Conservation (phyloP, 2,113 vertebrate genomes). For the Alligator mississippiensis region DNA sequence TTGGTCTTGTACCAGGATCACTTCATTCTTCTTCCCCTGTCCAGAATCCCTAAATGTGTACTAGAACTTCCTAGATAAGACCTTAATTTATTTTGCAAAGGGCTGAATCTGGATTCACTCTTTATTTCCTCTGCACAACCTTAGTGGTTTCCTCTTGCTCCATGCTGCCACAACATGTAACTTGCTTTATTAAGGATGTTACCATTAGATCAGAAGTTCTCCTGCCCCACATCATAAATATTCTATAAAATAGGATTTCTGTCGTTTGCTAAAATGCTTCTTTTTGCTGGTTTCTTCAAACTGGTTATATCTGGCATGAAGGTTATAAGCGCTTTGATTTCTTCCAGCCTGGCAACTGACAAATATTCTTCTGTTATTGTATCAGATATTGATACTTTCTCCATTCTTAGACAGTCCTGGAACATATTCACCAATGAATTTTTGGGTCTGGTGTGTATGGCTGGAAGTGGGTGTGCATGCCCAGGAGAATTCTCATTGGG, state of each 20-base stretch:
- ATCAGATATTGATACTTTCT: not conserved
- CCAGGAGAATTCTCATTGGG: too few species aligned
- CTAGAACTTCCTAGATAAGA: not conserved
- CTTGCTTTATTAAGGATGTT: not conserved
- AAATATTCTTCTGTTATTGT: not conserved
- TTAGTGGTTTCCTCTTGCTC: not conserved
- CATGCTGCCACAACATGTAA: not conserved
- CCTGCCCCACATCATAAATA: not conserved
- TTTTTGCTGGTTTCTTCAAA: not conserved
- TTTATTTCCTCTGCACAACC: not conserved
- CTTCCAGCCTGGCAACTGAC: not conserved
- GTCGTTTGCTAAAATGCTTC: not conserved
- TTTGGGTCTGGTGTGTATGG: too few species aligned
- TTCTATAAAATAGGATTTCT: not conserved
- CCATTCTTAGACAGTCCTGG: not conserved
- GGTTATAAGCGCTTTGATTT: not conserved
- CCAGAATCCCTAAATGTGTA: not conserved
- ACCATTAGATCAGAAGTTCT: not conserved
- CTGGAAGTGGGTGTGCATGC: too few species aligned
- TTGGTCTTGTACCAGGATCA: not conserved
- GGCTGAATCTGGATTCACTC: not conserved
- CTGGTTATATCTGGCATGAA: not conserved
- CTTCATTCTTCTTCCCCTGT: constrained; percentile 8
- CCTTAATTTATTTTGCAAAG: not conserved
- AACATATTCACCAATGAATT: not conserved